Conservation (phyloP, 2,113 vertebrate species). For the Toxotes jaculatrix region DNA sequence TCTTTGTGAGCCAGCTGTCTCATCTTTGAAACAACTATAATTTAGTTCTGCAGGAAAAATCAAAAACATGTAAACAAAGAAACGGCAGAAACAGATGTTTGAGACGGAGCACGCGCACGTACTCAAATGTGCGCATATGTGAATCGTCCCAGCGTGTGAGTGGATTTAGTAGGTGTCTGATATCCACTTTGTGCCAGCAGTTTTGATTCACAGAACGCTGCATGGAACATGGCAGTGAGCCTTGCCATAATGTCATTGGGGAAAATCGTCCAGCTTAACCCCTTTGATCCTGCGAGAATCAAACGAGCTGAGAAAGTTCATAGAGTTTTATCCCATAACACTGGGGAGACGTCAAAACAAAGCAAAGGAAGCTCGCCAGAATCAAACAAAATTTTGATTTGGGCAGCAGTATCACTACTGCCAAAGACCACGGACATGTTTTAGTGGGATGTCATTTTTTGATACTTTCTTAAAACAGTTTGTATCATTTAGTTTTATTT, state of each 20-base stretch:
- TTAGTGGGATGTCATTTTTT: neutral
- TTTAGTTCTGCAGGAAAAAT: constrained; percentile 13
- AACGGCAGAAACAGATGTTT: constrained; percentile 62
- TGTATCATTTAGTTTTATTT: constrained; percentile 21
- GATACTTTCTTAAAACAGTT: neutral
- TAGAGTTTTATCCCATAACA: constrained; percentile 53
- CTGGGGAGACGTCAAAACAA: constrained; percentile 50
- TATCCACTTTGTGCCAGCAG: constrained; percentile 46
- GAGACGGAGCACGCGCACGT: neutral
- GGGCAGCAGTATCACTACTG: neutral
- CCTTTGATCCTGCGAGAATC: constrained; percentile 63
- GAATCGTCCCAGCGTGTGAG: constrained; percentile 2
- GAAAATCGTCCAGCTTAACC: constrained; percentile 52
- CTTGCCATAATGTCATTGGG: constrained; percentile 64
- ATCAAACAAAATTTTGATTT: constrained; percentile 30
- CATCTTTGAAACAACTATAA: constrained; percentile 35
- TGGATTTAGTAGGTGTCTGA: constrained; percentile 63
- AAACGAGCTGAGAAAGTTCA: constrained; percentile 50
- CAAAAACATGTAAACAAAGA: constrained; percentile 60
- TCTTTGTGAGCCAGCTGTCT: constrained; percentile 17
- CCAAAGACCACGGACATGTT: constrained; percentile 18
- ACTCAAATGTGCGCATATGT: neutral
- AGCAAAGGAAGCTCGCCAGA: constrained; percentile 34
- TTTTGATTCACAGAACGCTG: constrained; percentile 41
- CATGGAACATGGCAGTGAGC: constrained; percentile 69